A percentile compares a stretch with the other conserved stretches of the same genome.
These are phyloP conservation scores for Centropus unirufus DNA, from an alignment of 2,113 vertebrate species.

Conservation along the genomic window DNA sequence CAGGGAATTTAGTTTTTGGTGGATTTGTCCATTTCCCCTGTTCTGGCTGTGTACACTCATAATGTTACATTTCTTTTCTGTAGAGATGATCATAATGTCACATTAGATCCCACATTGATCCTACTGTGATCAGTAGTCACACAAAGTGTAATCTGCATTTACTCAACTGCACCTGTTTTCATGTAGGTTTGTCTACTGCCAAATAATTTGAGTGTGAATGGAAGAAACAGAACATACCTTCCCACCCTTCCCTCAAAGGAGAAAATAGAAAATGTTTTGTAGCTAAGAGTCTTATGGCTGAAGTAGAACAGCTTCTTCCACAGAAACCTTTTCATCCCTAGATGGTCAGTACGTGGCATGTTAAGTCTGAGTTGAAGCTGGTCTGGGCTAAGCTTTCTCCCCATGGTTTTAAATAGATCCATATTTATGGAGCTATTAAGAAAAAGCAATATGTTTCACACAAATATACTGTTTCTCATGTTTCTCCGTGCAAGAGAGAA, in stretches of 20 bases:
- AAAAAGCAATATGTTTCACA: constrained; percentile 13
- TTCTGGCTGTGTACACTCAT: fast-evolving
- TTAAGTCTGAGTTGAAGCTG: constrained; percentile 22
- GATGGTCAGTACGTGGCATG: neutral
- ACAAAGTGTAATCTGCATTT: neutral
- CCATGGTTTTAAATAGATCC: constrained; percentile 5
- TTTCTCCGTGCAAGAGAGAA: constrained; percentile 9
- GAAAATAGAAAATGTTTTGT: neutral
- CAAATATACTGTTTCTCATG: neutral
- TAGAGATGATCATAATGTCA: neutral
- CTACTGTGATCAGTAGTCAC: neutral
- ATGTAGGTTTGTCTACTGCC: neutral
- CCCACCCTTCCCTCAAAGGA: neutral
- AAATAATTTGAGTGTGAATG: neutral
- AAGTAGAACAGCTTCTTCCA: neutral
- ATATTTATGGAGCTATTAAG: constrained; percentile 36
- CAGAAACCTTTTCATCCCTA: neutral
- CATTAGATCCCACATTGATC: neutral
- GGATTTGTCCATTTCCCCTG: neutral
- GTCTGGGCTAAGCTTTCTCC: neutral
- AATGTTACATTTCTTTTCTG: neutral
- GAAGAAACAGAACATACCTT: neutral
- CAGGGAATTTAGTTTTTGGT: neutral
- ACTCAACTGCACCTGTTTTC: neutral
- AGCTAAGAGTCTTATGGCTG: neutral